Percentiles rank a stretch among this genome's conserved stretches.
Conservation (phyloP, 2,797 vertebrate species). For the Lagodon rhomboides region DNA sequence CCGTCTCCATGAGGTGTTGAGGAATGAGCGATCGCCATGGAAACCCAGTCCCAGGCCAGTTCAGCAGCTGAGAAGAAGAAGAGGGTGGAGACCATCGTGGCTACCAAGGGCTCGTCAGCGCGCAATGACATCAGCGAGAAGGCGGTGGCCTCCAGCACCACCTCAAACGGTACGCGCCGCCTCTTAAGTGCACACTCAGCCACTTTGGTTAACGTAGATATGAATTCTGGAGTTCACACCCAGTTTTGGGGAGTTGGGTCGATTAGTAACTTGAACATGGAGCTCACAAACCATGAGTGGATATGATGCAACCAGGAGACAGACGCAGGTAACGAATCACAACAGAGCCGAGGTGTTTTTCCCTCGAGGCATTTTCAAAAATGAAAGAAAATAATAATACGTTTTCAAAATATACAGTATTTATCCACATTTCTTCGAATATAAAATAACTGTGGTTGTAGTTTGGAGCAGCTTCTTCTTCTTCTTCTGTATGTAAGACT, state of each 20-base stretch:
- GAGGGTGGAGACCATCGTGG: constrained; percentile 94
- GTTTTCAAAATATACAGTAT: neutral
- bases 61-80: constrained; percentile 96
- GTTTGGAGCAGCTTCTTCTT: no score
- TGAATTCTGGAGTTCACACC: constrained; percentile 8
- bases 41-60: constrained; percentile 97
- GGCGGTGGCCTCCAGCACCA: constrained; percentile 98
- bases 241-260: neutral
- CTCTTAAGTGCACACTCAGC: constrained; percentile 24
- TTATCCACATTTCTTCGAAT: neutral
- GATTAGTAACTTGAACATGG: constrained; percentile 12
- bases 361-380: neutral
- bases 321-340: neutral
- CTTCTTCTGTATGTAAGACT: no score
- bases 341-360: neutral
- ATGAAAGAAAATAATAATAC: neutral
- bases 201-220: constrained; percentile 32
- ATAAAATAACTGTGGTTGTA: neutral
- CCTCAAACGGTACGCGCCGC: constrained; percentile 92
- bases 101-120: constrained; percentile 90
- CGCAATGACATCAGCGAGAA: constrained; percentile 98
- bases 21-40: constrained; percentile 98
- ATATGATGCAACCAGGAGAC: neutral
- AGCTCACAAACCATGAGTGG: neutral
- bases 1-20: constrained; percentile 88